Conservation (phyloP, 2,888 invertebrate species). For the Ophonus ardosiacus region DNA sequence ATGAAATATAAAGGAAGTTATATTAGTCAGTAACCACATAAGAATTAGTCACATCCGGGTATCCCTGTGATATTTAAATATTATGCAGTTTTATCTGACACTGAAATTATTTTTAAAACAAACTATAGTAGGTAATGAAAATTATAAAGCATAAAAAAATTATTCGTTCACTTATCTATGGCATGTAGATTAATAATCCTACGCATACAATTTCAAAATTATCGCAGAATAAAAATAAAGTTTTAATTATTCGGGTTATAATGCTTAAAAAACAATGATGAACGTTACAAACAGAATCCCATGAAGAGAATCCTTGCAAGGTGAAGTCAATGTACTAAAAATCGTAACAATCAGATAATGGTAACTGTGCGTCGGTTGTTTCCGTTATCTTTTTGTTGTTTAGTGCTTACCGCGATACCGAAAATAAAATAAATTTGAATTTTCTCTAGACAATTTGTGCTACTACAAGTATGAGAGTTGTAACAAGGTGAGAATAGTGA, state of each 20-base stretch:
- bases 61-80: too few relatives aligned
- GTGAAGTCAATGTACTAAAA: slow-evolving; percentile 53
- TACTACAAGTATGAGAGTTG: neutral
- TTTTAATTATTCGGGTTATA: neutral
- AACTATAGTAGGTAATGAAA: too few relatives aligned
- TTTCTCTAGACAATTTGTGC: neutral
- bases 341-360: slow-evolving; percentile 43
- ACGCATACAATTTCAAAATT: too few relatives aligned
- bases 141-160: too few relatives aligned
- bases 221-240: neutral
- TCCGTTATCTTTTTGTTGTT: slow-evolving; percentile 19
- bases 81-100: too few relatives aligned
- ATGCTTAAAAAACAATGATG: neutral
- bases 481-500: too few relatives aligned
- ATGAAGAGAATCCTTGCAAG: slow-evolving; percentile 45
- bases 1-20: too few relatives aligned
- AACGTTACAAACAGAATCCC: neutral
- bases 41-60: too few relatives aligned
- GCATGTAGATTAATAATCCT: too few relatives aligned
- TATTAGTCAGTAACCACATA: too few relatives aligned
- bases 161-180: too few relatives aligned
- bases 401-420: neutral
- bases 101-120: too few relatives aligned
- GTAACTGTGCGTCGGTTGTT: slow-evolving; percentile 18
- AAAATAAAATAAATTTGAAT: slow-evolving; percentile 32